Percentiles rank a stretch among this genome's conserved stretches.
phyloP scores from a whole-genome alignment of 2,888 invertebrate genomes.

The Drosophila hamatofila region DNA sequence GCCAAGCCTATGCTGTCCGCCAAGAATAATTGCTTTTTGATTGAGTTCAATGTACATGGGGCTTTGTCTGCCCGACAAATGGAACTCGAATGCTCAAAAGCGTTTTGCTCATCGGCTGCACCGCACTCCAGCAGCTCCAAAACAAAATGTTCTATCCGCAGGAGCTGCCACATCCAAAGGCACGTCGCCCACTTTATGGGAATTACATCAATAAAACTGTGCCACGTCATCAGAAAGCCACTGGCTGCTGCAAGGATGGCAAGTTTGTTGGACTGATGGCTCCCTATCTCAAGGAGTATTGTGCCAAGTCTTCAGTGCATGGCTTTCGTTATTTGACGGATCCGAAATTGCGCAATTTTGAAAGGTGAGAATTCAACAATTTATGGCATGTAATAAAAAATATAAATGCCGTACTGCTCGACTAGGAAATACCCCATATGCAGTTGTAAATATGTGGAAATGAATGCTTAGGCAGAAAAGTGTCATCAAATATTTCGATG shows the following conservation, averaged over 20 bases:
- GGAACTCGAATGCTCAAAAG: conserved; percentile 58
- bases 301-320: conserved; percentile 78
- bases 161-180: conserved; percentile 56
- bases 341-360: conserved; percentile 71
- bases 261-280: conserved; percentile 24
- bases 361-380: conserved; percentile 65
- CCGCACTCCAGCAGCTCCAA: conserved; percentile 26
- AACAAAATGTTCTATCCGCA: conserved; percentile 60
- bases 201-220: conserved; percentile 33
- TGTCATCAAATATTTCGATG: too few species aligned
- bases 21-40: conserved; percentile 83
- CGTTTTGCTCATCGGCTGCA: conserved; percentile 20
- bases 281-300: conserved; percentile 75
- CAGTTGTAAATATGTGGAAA: too few species aligned
- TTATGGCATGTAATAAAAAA: neutral
- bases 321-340: conserved; percentile 81
- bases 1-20: conserved; percentile 37
- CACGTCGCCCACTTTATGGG: conserved; percentile 54
- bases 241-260: conserved; percentile 16
- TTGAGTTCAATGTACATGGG: conserved; percentile 70
- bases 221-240: conserved; percentile 8
- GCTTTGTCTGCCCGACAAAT: conserved; percentile 39
- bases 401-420: neutral
- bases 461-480: too few species aligned
- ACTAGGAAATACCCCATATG: neutral